Evolutionary conservation across 2,888 invertebrate genomes (phyloP).

Genomic region (Drosophila kokeensis): DNA sequence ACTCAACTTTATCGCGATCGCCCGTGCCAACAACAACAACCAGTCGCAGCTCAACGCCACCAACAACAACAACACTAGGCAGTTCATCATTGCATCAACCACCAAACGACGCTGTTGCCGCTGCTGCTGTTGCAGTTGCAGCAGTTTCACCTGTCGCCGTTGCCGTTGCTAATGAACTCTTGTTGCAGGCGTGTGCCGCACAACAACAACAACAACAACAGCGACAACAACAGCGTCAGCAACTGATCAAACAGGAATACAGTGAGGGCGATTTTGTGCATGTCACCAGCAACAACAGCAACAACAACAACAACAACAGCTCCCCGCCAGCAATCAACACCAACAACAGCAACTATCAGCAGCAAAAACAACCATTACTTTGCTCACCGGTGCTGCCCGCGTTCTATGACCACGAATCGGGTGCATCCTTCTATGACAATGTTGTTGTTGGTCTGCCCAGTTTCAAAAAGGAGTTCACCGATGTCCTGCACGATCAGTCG

Average conservation of each 20-base stretch:
- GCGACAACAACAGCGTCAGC: slow-evolving; percentile 39
- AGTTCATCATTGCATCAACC: slow-evolving; percentile 71
- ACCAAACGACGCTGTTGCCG: slow-evolving; percentile 49
- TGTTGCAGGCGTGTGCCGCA: slow-evolving; percentile 83
- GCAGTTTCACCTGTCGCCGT: slow-evolving; percentile 83
- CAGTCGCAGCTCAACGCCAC: slow-evolving; percentile 48
- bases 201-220: slow-evolving; percentile 62
- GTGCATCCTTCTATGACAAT: slow-evolving; percentile 66
- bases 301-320: slow-evolving; percentile 49
- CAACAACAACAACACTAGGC: slow-evolving; percentile 37
- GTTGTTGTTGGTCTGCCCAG: slow-evolving; percentile 66
- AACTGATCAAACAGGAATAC: slow-evolving; percentile 75
- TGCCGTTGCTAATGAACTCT: slow-evolving; percentile 79
- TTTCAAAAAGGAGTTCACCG: slow-evolving; percentile 82
- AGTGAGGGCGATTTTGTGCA: slow-evolving; percentile 56
- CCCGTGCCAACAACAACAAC: slow-evolving; percentile 70
- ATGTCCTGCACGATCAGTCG: slow-evolving; percentile 84
- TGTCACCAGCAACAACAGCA: slow-evolving; percentile 48
- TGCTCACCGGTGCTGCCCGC: slow-evolving; percentile 63
- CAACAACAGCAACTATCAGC: slow-evolving; percentile 29
- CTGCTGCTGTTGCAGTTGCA: slow-evolving; percentile 55
- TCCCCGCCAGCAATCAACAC: slow-evolving; percentile 49
- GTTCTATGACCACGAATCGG: slow-evolving; percentile 75
- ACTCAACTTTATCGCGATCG: slow-evolving; percentile 71
- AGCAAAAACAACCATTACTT: slow-evolving; percentile 56